Evolutionary conservation across 2,113 vertebrate species (phyloP), one percentile per base, ranked within the genome.

Genomic region (Lathamus discolor): DNA sequence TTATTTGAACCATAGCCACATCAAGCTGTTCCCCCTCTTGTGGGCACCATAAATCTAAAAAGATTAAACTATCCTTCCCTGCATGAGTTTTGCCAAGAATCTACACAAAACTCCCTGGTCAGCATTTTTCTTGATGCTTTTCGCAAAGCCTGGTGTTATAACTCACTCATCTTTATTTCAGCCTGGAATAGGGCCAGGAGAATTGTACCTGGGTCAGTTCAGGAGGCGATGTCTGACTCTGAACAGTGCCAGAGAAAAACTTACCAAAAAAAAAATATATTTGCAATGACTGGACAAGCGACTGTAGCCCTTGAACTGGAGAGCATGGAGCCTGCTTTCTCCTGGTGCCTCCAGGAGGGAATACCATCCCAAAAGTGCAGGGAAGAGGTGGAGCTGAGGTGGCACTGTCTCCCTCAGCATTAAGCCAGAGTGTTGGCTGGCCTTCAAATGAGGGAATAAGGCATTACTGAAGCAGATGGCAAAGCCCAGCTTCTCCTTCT

Each of bases 111-210:
- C 49, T 77, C 88, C 72, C 82, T 35, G 49, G 74, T 96, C 92
- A 97, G 94, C 95, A 54, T 80, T 96, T 94, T 92, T 82, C 75
- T 78, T 13, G 1, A 61, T 62, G 70, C 54, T 83, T 90, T 95
- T 85, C 7, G 0, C 93, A 87, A 85, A 74, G 37, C 74, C 68
- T 52, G 39, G 28, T 59, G 39, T 88, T 91, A 62, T 76, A 95
- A 93, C 39, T 95, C 83, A 91, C 33, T 93, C 83, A 84, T 95
- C 39, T 92, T 86, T 93, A 88, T 86, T 95, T 84, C 86, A 75
- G 77, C 31, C 74, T 82, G 93, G 66, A 43, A 39, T 15, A 44
- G 33, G 7, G 73, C 81, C 91, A 84, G 72, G 52, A 86, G 61
- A 64, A 27, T 39, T 61, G 83, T 9, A 48, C 29, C 61, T 93